Percentiles rank a stretch among this genome's conserved stretches.
Evolutionary conservation across 2,113 vertebrate species (phyloP).

Genomic region (Ceyx margarethae): DNA sequence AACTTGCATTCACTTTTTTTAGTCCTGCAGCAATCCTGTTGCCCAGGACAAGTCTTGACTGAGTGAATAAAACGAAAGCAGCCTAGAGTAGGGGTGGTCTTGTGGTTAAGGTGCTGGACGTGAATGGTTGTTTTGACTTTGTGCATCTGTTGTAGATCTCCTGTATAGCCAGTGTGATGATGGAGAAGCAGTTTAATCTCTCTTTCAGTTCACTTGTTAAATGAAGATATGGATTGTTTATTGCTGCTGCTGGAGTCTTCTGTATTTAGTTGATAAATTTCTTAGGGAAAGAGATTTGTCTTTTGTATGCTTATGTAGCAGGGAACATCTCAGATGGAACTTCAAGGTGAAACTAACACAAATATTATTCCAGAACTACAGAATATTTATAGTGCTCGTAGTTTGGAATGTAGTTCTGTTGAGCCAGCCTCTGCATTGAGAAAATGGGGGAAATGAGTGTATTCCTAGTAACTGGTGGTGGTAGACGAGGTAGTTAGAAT

Average conservation of each 20-base stretch:
- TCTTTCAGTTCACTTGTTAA: not conserved
- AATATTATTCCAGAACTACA: not conserved
- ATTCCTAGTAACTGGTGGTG: rapidly evolving
- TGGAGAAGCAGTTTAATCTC: conserved; percentile 4
- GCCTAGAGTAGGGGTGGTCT: rapidly evolving
- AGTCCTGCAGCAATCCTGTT: rapidly evolving
- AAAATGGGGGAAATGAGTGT: not conserved
- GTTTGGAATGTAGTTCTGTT: not conserved
- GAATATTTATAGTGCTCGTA: not conserved
- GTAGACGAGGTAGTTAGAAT: not conserved
- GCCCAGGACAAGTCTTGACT: not conserved
- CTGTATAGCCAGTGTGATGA: not conserved
- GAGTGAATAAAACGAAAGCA: not conserved
- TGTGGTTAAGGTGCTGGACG: not conserved
- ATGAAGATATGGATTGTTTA: not conserved
- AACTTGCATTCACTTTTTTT: not conserved
- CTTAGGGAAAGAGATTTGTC: not conserved
- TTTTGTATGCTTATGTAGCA: not conserved
- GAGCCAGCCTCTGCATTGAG: not conserved
- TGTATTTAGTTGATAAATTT: not conserved
- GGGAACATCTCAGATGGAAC: not conserved
- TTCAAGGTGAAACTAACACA: not conserved
- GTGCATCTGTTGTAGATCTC: not conserved
- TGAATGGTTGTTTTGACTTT: not conserved
- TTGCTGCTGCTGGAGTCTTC: not conserved